phyloP scores from a whole-genome alignment of 2,888 invertebrate species.

The Amphipoea lucens region DNA sequence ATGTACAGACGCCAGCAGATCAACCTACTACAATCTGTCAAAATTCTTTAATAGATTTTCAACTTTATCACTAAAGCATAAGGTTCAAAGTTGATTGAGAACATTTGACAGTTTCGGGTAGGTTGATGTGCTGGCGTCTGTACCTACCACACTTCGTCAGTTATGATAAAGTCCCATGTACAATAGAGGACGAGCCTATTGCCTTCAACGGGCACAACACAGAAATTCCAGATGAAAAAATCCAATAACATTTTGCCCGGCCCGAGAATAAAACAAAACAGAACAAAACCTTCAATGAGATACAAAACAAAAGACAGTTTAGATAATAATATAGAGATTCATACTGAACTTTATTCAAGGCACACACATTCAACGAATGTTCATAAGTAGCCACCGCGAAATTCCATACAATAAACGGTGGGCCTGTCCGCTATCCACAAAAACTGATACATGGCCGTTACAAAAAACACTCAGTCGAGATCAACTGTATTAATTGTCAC shows the following conservation, averaged over 20 bases:
- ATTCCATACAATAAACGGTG: conserved; percentile 37
- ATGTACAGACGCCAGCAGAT: no score
- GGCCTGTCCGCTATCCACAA: conserved; percentile 40
- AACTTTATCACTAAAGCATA: no score
- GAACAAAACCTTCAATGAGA: neutral
- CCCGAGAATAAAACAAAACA: neutral
- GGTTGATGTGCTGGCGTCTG: no score
- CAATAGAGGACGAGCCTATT: neutral
- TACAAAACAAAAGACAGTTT: no score
- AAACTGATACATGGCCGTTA: conserved; percentile 50
- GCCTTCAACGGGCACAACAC: neutral
- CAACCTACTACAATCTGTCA: no score
- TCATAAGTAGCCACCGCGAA: neutral
- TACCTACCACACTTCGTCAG: neutral
- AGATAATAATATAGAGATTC: neutral
- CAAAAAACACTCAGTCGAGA: conserved; percentile 56
- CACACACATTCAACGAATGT: neutral
- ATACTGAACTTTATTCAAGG: neutral
- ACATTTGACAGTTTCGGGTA: no score
- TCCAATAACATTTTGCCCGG: neutral
- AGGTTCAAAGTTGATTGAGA: no score
- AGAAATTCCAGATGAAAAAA: neutral
- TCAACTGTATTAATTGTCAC: conserved; percentile 67
- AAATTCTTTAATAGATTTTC: no score
- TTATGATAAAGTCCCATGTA: neutral